Evolutionary conservation across 2,888 invertebrate species (phyloP), one percentile per base, ranked within the genome.

Genomic region (Sclerodermus sp.): DNA sequence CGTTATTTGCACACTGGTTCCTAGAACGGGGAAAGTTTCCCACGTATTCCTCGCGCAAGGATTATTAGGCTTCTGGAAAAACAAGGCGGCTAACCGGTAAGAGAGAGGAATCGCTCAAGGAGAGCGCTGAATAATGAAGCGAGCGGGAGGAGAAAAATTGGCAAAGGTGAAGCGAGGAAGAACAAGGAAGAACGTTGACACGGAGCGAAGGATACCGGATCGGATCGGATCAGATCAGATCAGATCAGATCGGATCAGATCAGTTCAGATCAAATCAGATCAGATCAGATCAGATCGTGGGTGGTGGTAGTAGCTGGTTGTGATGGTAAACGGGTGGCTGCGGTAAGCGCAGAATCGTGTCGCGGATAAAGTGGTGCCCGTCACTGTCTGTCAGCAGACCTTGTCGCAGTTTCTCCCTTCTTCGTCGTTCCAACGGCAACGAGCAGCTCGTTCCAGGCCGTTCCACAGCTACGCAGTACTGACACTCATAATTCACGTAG

Each of bases 331-430:
- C 66, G 70, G 64, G 67, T 67, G 70, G 69, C 67, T 72, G 67
- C 55, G 73, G 75, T 76, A 75, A 76, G 75, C 75, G 75, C 71
- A 75, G 74, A 76, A 75, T 66, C 75, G 66, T 76, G 75, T 76
- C 68, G 72, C 66, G 70, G 71, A 76, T 76, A 75, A 76, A 75
- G 74, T 73, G 71, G 66, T 69, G 66, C 73, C 68, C 68, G 69
- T 74, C 74, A 74, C 69, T 74, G 75, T 71, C 75, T 70, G 71
- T 74, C 75, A 72, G 61, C 58, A 58, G 60, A 60, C 64, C 68
- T 62, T 62, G 61, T 62, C 59, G 57, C 53, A 52, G 53, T 50
- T 52, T 66, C 64, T 62, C 60, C 60, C 62, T 64, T 57, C 57
- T 60, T 62, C 55, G 55, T 57, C 56, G 53, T 42, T 23, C 23